A percentile compares a stretch with the other conserved stretches of the same genome.
Evolutionary conservation across 2,888 invertebrate genomes (phyloP).

Genomic region (Pterostichus niger): DNA sequence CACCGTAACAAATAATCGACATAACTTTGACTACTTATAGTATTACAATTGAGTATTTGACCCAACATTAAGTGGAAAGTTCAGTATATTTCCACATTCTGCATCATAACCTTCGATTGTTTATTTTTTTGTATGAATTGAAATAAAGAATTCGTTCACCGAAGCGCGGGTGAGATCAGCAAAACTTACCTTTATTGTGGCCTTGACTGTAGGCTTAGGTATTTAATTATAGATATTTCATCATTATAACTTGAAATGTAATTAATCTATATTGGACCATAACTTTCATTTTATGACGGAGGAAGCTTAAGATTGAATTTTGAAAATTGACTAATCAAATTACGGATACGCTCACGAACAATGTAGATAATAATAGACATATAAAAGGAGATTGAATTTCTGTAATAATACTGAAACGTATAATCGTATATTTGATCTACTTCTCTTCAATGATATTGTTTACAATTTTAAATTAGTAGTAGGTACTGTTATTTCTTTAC

Average conservation of each 20-base stretch:
- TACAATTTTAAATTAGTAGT: background rate
- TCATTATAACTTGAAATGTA: slow-evolving; percentile 25
- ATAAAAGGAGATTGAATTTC: background rate
- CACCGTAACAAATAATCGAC: no score
- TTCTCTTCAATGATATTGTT: background rate
- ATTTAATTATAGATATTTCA: slow-evolving; percentile 62
- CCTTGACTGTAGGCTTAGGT: slow-evolving; percentile 37
- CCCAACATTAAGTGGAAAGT: background rate
- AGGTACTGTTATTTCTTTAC: slow-evolving; percentile 14
- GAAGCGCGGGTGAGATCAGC: slow-evolving; percentile 55
- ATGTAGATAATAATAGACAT: background rate
- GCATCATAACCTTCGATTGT: background rate
- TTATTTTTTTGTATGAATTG: background rate
- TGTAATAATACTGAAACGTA: background rate
- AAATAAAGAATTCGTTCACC: slow-evolving; percentile 42
- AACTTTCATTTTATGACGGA: background rate
- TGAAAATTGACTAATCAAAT: slow-evolving; percentile 6
- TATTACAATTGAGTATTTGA: no score
- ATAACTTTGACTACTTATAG: no score
- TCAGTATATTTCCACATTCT: background rate
- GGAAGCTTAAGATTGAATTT: background rate
- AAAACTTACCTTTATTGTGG: slow-evolving; percentile 15
- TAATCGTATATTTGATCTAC: background rate
- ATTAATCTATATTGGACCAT: slow-evolving; percentile 33
- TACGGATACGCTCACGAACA: background rate